A percentile compares a stretch with the other conserved stretches of the same genome.
phyloP scores from a whole-genome alignment of 2,888 invertebrate genomes.

The Ichneumon xanthorius region DNA sequence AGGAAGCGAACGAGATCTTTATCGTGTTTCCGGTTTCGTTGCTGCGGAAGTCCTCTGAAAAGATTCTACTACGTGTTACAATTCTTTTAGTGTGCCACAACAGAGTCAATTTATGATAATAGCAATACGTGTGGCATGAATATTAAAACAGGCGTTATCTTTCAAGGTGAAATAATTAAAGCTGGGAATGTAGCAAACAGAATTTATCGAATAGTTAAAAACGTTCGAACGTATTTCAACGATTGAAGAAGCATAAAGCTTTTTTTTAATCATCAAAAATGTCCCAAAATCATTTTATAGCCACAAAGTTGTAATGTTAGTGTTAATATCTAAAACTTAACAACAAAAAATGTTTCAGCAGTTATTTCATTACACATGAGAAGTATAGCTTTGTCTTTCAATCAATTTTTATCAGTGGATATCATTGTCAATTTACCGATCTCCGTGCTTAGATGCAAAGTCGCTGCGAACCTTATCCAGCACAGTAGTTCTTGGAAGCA shows the following conservation, averaged over 20 bases:
- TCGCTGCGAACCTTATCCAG: constrained; percentile 97
- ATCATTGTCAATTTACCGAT: constrained; percentile 85
- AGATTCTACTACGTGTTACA: background rate
- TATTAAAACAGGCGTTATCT: constrained; percentile 39
- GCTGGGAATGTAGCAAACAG: background rate
- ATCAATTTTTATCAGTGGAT: background rate
- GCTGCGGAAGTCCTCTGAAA: background rate
- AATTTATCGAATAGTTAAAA: background rate
- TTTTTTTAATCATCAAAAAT: background rate
- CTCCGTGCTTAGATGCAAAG: constrained; percentile 95
- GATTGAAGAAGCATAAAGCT: background rate
- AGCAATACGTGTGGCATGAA: constrained; percentile 16
- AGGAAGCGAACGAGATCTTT: background rate
- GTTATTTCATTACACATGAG: background rate
- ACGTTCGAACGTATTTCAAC: background rate
- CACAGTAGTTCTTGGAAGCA: constrained; percentile 96
- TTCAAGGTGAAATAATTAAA: constrained; percentile 19
- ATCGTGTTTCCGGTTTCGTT: constrained; percentile 2
- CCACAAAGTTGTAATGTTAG: background rate
- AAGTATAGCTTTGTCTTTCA: background rate
- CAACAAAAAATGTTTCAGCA: background rate
- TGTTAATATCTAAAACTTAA: too few species aligned
- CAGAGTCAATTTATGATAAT: background rate
- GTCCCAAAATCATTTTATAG: background rate
- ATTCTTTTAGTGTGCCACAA: background rate